Conservation (phyloP, 2,113 vertebrate species). For the Pterocles gutturalis region DNA sequence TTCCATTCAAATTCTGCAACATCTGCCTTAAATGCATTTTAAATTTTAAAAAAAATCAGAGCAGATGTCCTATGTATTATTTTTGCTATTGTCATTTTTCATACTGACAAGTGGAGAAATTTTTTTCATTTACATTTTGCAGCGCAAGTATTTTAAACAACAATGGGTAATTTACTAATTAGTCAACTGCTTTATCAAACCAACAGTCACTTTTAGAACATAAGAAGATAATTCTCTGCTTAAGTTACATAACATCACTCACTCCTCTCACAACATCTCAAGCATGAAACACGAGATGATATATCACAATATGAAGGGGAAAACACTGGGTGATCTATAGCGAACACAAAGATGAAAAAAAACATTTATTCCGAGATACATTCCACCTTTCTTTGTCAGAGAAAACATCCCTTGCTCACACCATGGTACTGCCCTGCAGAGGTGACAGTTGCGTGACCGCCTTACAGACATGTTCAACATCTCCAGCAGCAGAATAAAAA, state of each 20-base stretch:
- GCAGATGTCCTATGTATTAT: slow-evolving; percentile 89
- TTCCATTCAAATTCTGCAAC: slow-evolving; percentile 72
- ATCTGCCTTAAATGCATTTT: slow-evolving; percentile 79
- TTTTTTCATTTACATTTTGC: slow-evolving; percentile 86
- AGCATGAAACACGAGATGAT: slow-evolving; percentile 35
- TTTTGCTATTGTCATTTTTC: slow-evolving; percentile 88
- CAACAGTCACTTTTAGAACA: slow-evolving; percentile 66
- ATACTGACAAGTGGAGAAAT: slow-evolving; percentile 82
- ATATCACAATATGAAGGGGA: slow-evolving; percentile 27
- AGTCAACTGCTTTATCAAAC: slow-evolving; percentile 74
- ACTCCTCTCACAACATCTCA: slow-evolving; percentile 40
- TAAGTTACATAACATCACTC: slow-evolving; percentile 68
- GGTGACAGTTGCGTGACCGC: fast-evolving
- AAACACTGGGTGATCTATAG: slow-evolving; percentile 42
- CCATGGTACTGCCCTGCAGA: background rate
- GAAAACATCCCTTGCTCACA: background rate
- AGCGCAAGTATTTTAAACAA: slow-evolving; percentile 84
- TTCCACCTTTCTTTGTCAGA: background rate
- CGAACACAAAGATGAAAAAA: background rate
- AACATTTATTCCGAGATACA: background rate
- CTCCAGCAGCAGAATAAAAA: background rate
- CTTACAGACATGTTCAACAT: background rate
- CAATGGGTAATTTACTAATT: slow-evolving; percentile 82
- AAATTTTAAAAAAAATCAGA: slow-evolving; percentile 69
- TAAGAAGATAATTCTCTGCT: slow-evolving; percentile 44